Base-by-base conservation (phyloP, 1,140 invertebrate genomes). In the Lysiphlebus fabarum region DNA sequence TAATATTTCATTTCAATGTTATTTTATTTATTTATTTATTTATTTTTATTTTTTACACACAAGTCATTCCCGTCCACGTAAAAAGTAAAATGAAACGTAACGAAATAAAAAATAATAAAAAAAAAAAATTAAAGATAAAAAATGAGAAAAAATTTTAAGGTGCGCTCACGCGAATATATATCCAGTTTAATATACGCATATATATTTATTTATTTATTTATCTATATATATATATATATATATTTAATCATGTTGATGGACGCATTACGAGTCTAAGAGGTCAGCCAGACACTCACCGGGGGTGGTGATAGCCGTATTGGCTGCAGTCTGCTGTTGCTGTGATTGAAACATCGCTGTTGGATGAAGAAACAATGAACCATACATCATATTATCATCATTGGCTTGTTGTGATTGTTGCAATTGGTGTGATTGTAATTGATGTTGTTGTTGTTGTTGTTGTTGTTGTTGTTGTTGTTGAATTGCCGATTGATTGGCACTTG, bases 251-350 rank as follows among this genome's bases (percentile, higher is more conserved):
- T 53, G 17, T 45, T 14, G 43, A 12, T 17, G 26, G 58, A 58
- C 63, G 54, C 64, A 41, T 74, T 75, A 77, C 58, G 74, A 75
- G 68, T 76, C 74, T 74, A 77, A 71, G 66, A 78, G 75, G 71
- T 79, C 77, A 72, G 76, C 77, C 70, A 79, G 75, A 76, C 76
- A 78, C 76, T 80, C 78, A 78, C 78, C 73, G 63, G 74, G 70
- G 67, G 76, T 76, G 63, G 76, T 78, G 60, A 70, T 76, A 62
- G 73, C 68, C 51, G 75, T 67, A 65, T 65, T 68, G 56, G 64
- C 66, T 53, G 70, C 66, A 63, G 73, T 70, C 48, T 74, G 75
- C 64, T 76, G 76, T 41, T 63, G 68, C 56, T 66, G 65, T 34
- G 74, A 64, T 58, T 76, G 78, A 69, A 77, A 77, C 77, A 79